Evolutionary conservation across 2,888 invertebrate genomes (phyloP).

Genomic region (Eristalis intricaria): DNA sequence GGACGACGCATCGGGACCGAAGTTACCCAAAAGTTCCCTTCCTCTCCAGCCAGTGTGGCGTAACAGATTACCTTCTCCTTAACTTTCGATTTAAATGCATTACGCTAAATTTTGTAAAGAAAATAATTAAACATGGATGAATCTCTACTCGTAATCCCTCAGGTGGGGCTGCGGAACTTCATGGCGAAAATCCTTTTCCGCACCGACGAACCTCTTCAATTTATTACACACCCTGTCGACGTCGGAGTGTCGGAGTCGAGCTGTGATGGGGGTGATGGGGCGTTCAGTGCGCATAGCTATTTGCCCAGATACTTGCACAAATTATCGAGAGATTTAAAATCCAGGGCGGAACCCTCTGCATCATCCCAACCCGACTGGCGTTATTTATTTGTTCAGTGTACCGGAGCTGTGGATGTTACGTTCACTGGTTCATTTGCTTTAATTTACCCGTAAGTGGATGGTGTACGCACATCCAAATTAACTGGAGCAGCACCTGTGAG

Average conservation of each 20-base stretch:
- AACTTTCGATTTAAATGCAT: slow-evolving; percentile 62
- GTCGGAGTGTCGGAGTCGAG: background rate
- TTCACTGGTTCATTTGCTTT: slow-evolving; percentile 44
- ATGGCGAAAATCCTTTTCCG: slow-evolving; percentile 38
- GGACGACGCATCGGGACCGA: background rate
- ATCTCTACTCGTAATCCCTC: slow-evolving; percentile 11
- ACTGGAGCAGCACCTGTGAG: slow-evolving; percentile 31
- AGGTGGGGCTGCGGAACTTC: slow-evolving; percentile 26
- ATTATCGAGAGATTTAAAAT: slow-evolving; percentile 63
- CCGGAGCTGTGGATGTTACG: slow-evolving; percentile 11
- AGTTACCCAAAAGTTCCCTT: slow-evolving; percentile 12
- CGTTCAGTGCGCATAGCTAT: slow-evolving; percentile 18
- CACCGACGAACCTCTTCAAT: slow-evolving; percentile 14
- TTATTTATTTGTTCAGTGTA: slow-evolving; percentile 53
- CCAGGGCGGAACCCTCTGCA: slow-evolving; percentile 8
- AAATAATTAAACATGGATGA: slow-evolving; percentile 63
- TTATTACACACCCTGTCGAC: slow-evolving; percentile 21
- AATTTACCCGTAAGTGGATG: slow-evolving; percentile 52
- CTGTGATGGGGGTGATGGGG: background rate
- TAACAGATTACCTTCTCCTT: slow-evolving; percentile 38
- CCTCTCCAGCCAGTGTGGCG: background rate
- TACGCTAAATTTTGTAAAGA: slow-evolving; percentile 44
- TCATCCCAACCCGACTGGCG: slow-evolving; percentile 1
- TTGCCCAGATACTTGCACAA: slow-evolving; percentile 55
- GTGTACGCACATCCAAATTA: slow-evolving; percentile 47